phyloP scores from a whole-genome alignment of 2,797 vertebrate species.

The Liasis olivaceus region DNA sequence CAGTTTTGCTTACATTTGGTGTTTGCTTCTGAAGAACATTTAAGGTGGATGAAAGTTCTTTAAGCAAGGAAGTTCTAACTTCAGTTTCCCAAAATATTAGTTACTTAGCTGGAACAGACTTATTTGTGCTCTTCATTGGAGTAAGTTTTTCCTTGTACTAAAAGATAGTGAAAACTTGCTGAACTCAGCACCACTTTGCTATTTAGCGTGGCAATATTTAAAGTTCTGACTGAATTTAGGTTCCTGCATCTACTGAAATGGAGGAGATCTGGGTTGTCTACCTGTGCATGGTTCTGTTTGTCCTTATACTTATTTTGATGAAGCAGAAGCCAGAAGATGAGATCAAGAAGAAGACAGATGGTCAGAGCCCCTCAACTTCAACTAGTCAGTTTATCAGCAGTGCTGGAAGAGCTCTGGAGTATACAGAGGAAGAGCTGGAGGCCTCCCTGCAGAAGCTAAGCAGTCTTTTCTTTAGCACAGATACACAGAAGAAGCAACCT shows the following conservation, averaged over 20 bases:
- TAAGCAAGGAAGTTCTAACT: not conserved
- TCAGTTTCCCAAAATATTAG: not conserved
- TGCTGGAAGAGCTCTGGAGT: constrained; percentile 34
- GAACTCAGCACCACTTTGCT: not conserved
- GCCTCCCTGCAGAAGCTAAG: constrained; percentile 55
- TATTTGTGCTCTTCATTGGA: not conserved
- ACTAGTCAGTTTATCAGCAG: constrained; percentile 15
- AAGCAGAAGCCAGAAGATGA: constrained; percentile 49
- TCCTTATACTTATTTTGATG: constrained; percentile 40
- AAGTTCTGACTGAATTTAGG: not conserved
- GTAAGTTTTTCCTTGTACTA: not conserved
- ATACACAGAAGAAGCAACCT: constrained; percentile 44
- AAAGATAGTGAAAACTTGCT: not conserved
- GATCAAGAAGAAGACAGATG: constrained; percentile 39
- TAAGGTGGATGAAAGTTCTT: not conserved
- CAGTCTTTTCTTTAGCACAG: constrained; percentile 40
- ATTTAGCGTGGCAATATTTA: not conserved
- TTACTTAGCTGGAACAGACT: not conserved
- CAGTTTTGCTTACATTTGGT: not conserved
- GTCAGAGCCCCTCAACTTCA: not conserved
- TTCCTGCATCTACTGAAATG: constrained; percentile 25
- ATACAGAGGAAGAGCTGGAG: constrained; percentile 58
- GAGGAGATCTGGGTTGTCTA: constrained; percentile 66
- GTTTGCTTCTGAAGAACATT: not conserved
- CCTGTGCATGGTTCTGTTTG: constrained; percentile 57